Base-by-base conservation (phyloP, 2,888 invertebrate species). In the Caenorhabditis sp. region DNA sequence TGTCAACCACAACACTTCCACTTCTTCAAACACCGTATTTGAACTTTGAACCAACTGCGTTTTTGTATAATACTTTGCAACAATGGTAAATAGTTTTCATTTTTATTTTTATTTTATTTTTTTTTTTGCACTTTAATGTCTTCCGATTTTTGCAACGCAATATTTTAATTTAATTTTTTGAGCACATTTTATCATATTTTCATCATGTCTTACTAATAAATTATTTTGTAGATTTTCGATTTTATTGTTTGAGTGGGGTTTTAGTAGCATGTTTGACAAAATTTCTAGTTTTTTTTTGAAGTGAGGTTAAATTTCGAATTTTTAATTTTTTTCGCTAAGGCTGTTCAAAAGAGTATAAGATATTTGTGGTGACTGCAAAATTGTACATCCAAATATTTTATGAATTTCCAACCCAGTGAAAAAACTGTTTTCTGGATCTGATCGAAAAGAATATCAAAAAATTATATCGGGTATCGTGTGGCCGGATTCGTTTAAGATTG, bases 31-130 rank as follows among this genome's bases (percentile, higher is more conserved):
- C 63, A 27, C 72, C 72, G 8, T 67, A 67, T 53, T 54, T 72
- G 61, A 72, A 67, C 54, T 72, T 67, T 38, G 72, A 72, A 63
- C 72, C 72, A 21, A 54, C 72, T 0, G 62, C 72, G 49, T 63
- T 72, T 49, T 31, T 72, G 61, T 72, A 72, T 63, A 67, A 64
- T 61, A 67, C 72, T 4, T 67, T 72, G 36, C 72, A 67, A 31
- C 72, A 72, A 61, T 72, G 72, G 72, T 72, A 62, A 58, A 36
- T 26, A 36, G 26, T 21, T n/a, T 27, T 14, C 26, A n/a, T 56
- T 56, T 56, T 25, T 21, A 25, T 10, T 53, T 53, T 10, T 12
- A 21, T 53, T 5, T 4, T 20, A 21, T 53, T 23, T 23, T 17
- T 53, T 53, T 14, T 12, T 23, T 53, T 27, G 27, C 27, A 56